Evolutionary conservation across 2,797 vertebrate genomes (phyloP).

Genomic region (Semaprochilodus insignis): DNA sequence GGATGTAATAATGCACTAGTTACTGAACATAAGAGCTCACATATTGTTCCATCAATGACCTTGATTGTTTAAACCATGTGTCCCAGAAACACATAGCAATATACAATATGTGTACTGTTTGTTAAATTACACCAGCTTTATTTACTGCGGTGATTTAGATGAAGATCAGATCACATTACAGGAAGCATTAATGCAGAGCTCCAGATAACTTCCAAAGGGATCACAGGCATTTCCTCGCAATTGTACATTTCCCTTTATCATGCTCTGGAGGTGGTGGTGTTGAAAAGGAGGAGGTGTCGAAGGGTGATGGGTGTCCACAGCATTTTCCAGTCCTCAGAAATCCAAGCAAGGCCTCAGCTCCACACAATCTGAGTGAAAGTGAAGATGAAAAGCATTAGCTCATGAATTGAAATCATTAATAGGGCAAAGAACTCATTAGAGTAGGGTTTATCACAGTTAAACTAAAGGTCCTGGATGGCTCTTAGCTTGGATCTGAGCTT

Average conservation of each 20-base stretch:
- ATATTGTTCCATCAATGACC: neutral
- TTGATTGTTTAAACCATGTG: neutral
- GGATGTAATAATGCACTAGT: neutral
- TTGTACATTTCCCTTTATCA: neutral
- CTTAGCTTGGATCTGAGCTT: no score
- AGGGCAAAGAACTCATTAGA: no score
- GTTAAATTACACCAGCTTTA: neutral
- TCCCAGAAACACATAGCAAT: neutral
- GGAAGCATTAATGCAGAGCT: neutral
- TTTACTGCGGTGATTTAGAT: neutral
- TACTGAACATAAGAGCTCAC: neutral
- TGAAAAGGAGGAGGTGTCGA: neutral
- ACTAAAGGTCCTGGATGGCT: no score
- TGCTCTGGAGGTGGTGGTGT: slow-evolving; percentile 6
- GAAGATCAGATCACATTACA: neutral
- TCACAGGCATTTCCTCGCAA: neutral
- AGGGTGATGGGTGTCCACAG: neutral
- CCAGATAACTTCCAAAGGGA: neutral
- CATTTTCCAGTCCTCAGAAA: neutral
- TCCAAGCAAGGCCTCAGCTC: neutral
- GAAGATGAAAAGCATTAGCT: neutral
- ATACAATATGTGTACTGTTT: neutral
- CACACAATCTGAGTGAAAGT: neutral
- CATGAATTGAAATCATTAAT: no score
- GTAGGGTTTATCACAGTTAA: no score